Base-by-base conservation (phyloP, 2,888 invertebrate genomes). In the Melanophora roralis region DNA sequence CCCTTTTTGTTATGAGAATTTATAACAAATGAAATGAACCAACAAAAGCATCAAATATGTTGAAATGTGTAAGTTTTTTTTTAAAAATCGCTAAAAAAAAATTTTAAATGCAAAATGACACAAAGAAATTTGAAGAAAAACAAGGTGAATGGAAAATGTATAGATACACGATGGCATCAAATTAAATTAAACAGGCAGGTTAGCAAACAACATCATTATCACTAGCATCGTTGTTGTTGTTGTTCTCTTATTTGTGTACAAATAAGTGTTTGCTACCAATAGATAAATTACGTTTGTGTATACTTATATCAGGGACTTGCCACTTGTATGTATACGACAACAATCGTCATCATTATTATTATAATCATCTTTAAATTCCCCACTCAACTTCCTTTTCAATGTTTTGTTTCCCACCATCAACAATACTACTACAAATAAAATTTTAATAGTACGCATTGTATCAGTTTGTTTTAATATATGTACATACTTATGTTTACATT, bases 321-420 rank as follows among this genome's bases (percentile, higher is more conserved):
- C 32, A 69, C 68, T 49, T 75, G 27, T 16, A 11, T 14, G 23
- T 2, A 11, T 12, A 27, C 40, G n/a, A 38, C 47, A 40, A 21
- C 21, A 27, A 21, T 21, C 19, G 23, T 38, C 38, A 55, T 47
- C 62, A 23, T 27, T 36, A 40, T 9, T 16, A n/a, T 57, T 19
- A 12, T 69, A 23, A 12, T 47, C 32, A 47, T 73, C 16, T 72
- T 57, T 36, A 43, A 72, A 72, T 80, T 80, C 68, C 55, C 75
- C 72, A 76, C 75, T 75, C 67, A 68, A 80, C 69, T 72, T 80
- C 80, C 75, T 62, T 68, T 72, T 72, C 55, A 62, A 72, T 72
- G 72, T 76, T 80, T 80, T 75, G 80, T 72, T 75, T 75, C 65
- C 79, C 71, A 69, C 76, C 76, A 69, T 69, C 64, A 57, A 36